Percentiles rank a stretch among this genome's conserved stretches.
These are phyloP conservation scores for Plodia interpunctella DNA, from an alignment of 1,140 invertebrate species.

Conservation along the genomic window DNA sequence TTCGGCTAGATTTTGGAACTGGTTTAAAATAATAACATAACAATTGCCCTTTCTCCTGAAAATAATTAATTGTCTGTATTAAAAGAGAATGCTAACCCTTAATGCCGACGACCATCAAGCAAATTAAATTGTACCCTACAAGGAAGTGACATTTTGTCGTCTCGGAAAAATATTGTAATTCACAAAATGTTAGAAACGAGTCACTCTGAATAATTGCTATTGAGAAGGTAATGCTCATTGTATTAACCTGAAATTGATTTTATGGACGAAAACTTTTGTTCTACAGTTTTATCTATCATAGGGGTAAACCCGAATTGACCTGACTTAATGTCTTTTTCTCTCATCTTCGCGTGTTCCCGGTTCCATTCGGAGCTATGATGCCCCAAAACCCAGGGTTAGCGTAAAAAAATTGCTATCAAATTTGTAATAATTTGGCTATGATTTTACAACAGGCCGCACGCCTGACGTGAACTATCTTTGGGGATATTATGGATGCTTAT, in stretches of 20 bases:
- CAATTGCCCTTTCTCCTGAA: neutral
- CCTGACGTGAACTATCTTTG: too few species aligned
- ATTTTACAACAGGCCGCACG: too few species aligned
- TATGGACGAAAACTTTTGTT: neutral
- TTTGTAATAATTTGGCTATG: too few species aligned
- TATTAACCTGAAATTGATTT: neutral
- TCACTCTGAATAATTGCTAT: neutral
- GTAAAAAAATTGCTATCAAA: too few species aligned
- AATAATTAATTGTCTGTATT: neutral
- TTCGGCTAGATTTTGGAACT: too few species aligned
- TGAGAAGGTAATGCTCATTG: neutral
- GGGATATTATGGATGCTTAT: too few species aligned
- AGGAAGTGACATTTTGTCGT: neutral
- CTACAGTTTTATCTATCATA: neutral
- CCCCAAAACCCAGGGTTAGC: too few species aligned
- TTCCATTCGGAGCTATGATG: too few species aligned
- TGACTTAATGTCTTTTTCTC: too few species aligned
- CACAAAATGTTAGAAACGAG: neutral
- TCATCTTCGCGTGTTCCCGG: too few species aligned
- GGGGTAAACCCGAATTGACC: too few species aligned
- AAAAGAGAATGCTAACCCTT: neutral
- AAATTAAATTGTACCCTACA: conserved; percentile 2
- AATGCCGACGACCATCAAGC: neutral
- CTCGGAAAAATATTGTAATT: neutral
- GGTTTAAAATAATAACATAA: too few species aligned